These are phyloP conservation scores for Gastrophryne carolinensis DNA, from an alignment of 2,797 vertebrate genomes.

Conservation along the genomic window DNA sequence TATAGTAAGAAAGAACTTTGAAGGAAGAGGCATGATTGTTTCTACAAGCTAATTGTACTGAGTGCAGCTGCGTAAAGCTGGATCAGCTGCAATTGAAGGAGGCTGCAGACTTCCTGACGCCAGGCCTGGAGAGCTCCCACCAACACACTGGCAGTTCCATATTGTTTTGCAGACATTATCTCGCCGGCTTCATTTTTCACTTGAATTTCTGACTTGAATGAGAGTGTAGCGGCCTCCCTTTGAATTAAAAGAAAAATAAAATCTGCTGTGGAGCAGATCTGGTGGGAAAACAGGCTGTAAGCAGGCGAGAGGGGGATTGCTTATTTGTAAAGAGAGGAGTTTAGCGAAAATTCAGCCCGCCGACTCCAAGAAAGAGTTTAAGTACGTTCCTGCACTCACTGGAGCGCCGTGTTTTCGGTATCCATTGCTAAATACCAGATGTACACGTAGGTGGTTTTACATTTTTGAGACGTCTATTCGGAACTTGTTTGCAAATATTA, in stretches of 20 bases:
- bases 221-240: conserved; percentile 57
- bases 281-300: conserved; percentile 39
- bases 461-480: background rate
- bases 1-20: conserved; percentile 68
- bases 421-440: background rate
- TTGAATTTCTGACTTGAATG: conserved; percentile 69
- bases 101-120: conserved; percentile 81
- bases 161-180: conserved; percentile 80
- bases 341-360: conserved; percentile 15
- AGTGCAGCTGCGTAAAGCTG: conserved; percentile 77
- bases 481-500: background rate
- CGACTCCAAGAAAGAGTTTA: background rate
- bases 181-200: conserved; percentile 61
- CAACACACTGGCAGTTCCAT: conserved; percentile 72
- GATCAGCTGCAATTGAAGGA: conserved; percentile 75
- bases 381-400: background rate
- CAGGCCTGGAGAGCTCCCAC: conserved; percentile 75
- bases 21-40: conserved; percentile 74
- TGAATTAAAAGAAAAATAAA: conserved; percentile 64
- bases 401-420: background rate
- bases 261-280: conserved; percentile 48
- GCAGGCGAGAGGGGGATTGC: background rate
- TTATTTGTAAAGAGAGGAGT: conserved; percentile 2
- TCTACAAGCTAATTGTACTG: conserved; percentile 73
- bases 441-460: background rate